A percentile compares a stretch with the other conserved stretches of the same genome.
These are phyloP conservation scores for Petrolisthes cinctipes DNA, from an alignment of 2,888 invertebrate genomes.

Conservation along the genomic window DNA sequence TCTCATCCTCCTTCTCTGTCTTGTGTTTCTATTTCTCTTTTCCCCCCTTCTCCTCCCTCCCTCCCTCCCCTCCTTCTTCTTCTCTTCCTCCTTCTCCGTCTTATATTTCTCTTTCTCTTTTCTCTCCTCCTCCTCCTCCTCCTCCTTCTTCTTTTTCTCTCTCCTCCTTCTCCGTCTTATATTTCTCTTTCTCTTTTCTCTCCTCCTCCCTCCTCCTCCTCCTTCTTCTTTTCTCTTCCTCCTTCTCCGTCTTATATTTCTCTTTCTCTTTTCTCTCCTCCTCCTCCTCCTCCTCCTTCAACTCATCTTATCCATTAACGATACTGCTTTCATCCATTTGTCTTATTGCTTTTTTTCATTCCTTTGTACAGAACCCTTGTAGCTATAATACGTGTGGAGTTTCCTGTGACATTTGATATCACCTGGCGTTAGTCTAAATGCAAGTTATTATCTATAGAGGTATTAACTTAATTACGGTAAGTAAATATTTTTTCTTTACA, in stretches of 20 bases:
- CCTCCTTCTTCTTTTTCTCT: neutral
- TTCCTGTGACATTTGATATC: no score
- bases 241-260: neutral
- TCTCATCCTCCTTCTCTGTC: neutral
- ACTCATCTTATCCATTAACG: neutral
- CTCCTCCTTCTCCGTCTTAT: neutral
- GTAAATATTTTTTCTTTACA: no score
- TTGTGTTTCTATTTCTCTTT: no score
- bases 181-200: neutral
- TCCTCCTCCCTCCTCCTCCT: neutral
- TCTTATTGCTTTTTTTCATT: neutral
- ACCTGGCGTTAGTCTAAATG: no score
- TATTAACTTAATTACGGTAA: no score
- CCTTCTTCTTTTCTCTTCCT: neutral
- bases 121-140: neutral
- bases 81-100: neutral
- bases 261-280: neutral
- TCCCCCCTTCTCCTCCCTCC: neutral
- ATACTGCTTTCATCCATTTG: neutral
- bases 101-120: neutral
- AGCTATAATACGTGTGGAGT: no score
- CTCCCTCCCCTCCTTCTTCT: neutral
- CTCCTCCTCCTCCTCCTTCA: neutral
- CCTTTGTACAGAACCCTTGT: neutral
- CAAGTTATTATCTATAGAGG: no score